Evolutionary conservation across 2,888 invertebrate species (phyloP), one percentile per base, ranked within the genome.

Genomic region (Ormyrus labotus): DNA sequence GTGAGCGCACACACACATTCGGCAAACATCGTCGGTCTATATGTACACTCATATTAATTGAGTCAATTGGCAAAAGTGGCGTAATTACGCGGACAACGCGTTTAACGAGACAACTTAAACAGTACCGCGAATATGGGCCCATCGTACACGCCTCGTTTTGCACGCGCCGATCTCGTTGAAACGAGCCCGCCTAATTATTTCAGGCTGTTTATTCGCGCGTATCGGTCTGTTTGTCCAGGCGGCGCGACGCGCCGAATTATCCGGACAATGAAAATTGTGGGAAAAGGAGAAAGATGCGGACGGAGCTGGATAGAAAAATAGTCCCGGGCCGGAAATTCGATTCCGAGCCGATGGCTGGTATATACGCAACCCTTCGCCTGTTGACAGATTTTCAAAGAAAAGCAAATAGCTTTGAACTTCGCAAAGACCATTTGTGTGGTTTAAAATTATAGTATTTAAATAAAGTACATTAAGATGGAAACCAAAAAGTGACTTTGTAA

Each of bases 21-120:
- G 19, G 19, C 19, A 19, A 19, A 19, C 1, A 19, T 19, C 19
- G 19, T 19, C 19, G 19, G 19, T 19, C 19, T 19, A 19, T 19
- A 19, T 19, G 19, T 19, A 19, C 19, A 19, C 19, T 19, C 19
- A 19, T 19, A 19, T 19, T 50, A 57, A 70, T 69, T 77, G 70
- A n/a, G 57, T 77, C 70, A 77, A 77, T 77, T 61, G 70, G 47
- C 63, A 50, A 63, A 61, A 67, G 57, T 70, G 57, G 57, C 55
- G 68, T 76, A 69, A 76, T 76, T 76, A 19, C 63, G 8, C 34
- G 53, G 60, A 19, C 19, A 19, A 19, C 19, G 19, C 19, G 19
- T 19, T 19, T 19, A 19, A 19, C 19, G 19, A 19, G 19, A 19
- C 19, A 19, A 19, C 19, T 19, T 19, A 19, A 19, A 19, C 19